Conservation (phyloP, 2,113 vertebrate genomes). For the Anhinga anhinga region DNA sequence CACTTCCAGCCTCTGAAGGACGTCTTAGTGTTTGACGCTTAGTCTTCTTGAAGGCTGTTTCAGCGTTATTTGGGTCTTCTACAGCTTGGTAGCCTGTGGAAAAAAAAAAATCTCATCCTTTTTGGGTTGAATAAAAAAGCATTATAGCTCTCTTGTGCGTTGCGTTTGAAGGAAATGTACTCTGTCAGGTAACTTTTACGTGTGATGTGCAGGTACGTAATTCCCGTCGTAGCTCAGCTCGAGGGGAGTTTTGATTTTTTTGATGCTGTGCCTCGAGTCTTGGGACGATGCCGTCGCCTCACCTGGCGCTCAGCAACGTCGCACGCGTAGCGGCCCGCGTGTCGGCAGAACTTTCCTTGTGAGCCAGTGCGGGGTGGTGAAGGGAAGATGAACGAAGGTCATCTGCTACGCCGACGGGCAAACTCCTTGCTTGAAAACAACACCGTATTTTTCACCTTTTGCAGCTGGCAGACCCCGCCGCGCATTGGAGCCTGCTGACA, state of each 20-base stretch:
- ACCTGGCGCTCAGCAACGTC: background rate
- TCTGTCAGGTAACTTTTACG: constrained; percentile 28
- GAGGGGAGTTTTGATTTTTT: background rate
- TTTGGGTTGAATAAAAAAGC: background rate
- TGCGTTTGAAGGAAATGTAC: background rate
- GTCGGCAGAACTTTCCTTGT: background rate
- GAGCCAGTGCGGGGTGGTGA: background rate
- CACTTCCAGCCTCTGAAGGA: background rate
- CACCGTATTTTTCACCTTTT: background rate
- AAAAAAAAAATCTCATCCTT: background rate
- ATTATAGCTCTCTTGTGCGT: background rate
- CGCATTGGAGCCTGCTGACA: background rate
- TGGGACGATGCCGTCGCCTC: background rate
- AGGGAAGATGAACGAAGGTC: background rate
- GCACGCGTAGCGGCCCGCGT: accelerated
- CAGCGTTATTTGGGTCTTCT: background rate
- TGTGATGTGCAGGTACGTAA: background rate
- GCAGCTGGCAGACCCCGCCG: background rate
- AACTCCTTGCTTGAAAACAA: background rate
- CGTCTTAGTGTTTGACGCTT: background rate
- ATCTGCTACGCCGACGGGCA: background rate
- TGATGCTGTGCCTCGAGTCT: background rate
- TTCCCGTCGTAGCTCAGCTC: background rate
- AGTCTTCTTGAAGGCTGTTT: background rate
- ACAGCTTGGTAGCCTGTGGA: background rate